Base-by-base conservation (phyloP, 2,888 invertebrate genomes). In the Carterocephalus palaemon region DNA sequence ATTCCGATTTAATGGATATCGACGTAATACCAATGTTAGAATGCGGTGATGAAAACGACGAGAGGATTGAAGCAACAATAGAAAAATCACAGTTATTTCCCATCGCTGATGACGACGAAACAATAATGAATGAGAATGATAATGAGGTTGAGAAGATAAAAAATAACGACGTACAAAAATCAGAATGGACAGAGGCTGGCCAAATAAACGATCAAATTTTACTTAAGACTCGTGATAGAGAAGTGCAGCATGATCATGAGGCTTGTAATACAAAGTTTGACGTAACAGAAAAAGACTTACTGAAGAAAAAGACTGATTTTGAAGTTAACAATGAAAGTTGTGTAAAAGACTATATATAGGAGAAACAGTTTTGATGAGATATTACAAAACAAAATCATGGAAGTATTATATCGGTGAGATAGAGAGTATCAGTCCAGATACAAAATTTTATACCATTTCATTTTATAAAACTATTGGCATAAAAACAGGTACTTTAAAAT, bases 401-500 rank as follows among this genome's bases (percentile, higher is more conserved):
- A 24, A 24, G 4, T 24, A 24, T 9, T 24, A 24, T 3, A 24
- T 24, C 4, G 23, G 23, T 10, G 23, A 24, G 23, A 24, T 24
- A 24, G 23, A 24, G 4, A 24, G 23, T 4, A 9, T 5, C 9
- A 24, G 9, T 24, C 23, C 23, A 24, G 23, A 9, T 24, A 24
- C 2, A 24, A 24, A 4, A 3, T 24, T 9, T 3, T 9, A 24
- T 4, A 24, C 23, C 2, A 24, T 24, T 24, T 24, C 23, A 24
- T 24, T 9, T 24, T 24, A 24, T 24, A 24, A 24, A 24, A 24
- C 23, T 24, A 24, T 24, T 4, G 23, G 23, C 4, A 9, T 4
- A 24, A 24, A 24, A 24, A 2, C 9, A 24, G 23, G 23, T 24
- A 4, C 23, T 24, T 24, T 24, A 38, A 46, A 45, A 34, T 48